Percentiles rank a stretch among this genome's conserved stretches.
phyloP scores from a whole-genome alignment of 2,888 invertebrate genomes.

The Digitonthophagus gazella region DNA sequence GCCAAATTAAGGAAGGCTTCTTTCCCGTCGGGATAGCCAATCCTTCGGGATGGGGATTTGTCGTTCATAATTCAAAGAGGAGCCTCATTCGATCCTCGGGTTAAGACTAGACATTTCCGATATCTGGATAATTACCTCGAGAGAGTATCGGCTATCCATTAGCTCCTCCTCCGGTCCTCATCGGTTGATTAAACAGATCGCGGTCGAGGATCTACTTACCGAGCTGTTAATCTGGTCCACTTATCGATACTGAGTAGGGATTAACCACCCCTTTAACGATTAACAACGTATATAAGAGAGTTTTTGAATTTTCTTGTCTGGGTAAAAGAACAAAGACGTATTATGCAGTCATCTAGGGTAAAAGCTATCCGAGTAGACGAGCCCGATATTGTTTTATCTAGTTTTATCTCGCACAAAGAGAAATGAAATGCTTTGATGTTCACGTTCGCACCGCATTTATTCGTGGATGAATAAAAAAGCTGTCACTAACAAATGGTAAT shows the following conservation, averaged over 20 bases:
- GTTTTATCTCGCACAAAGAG: background rate
- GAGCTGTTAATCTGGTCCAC: slow-evolving; percentile 13
- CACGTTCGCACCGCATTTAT: background rate
- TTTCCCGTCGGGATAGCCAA: background rate
- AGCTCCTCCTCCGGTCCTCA: slow-evolving; percentile 6
- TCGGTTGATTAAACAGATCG: slow-evolving; percentile 15
- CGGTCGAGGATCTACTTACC: slow-evolving; percentile 3
- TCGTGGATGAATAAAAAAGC: background rate
- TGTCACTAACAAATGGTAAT: too few relatives aligned
- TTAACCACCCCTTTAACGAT: background rate
- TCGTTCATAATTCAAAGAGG: background rate
- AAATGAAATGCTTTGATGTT: background rate
- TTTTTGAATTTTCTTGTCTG: too few relatives aligned
- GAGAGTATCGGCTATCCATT: slow-evolving; percentile 14
- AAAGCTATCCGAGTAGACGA: too few relatives aligned
- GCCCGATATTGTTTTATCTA: background rate
- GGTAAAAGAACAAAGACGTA: too few relatives aligned
- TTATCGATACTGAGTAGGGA: background rate
- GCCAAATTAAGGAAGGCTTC: background rate
- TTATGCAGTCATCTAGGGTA: too few relatives aligned
- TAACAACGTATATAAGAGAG: too few relatives aligned
- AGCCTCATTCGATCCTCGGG: background rate
- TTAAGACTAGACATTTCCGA: slow-evolving; percentile 1
- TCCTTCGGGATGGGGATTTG: background rate
- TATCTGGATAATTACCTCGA: slow-evolving; percentile 11